These are phyloP conservation scores for Eulemur rubriventer DNA, from an alignment of 2,797 vertebrate species.

Conservation along the genomic window DNA sequence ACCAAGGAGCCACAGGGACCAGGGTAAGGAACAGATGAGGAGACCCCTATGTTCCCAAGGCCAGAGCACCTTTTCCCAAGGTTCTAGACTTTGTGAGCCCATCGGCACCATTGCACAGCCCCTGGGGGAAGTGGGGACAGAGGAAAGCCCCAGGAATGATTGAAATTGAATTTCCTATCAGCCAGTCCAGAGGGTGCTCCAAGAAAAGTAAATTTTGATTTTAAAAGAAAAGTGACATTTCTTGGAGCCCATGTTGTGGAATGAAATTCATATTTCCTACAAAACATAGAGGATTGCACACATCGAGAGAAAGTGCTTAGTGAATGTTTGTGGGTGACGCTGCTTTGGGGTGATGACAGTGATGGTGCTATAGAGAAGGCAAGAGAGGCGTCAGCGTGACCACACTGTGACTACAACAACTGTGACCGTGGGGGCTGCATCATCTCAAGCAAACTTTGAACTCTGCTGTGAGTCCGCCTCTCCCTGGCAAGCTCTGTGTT, in stretches of 20 bases:
- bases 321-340: background rate
- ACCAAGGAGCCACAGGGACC: background rate
- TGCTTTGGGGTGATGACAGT: background rate
- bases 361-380: background rate
- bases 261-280: background rate
- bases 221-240: background rate
- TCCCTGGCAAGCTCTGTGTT: background rate
- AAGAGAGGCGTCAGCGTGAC: background rate
- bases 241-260: background rate
- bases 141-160: background rate
- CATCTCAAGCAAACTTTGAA: background rate
- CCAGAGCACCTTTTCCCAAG: background rate
- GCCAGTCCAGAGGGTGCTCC: background rate
- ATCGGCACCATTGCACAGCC: background rate
- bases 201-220: slow-evolving; percentile 29
- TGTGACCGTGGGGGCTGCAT: background rate
- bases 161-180: background rate
- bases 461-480: background rate
- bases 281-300: background rate
- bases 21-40: background rate
- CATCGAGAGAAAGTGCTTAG: background rate
- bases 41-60: background rate
- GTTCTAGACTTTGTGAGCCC: background rate
- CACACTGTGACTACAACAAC: background rate
- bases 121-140: background rate